Percentiles rank a stretch among this genome's conserved stretches.
Conservation (phyloP, 2,113 vertebrate species). For the Rynchops niger region DNA sequence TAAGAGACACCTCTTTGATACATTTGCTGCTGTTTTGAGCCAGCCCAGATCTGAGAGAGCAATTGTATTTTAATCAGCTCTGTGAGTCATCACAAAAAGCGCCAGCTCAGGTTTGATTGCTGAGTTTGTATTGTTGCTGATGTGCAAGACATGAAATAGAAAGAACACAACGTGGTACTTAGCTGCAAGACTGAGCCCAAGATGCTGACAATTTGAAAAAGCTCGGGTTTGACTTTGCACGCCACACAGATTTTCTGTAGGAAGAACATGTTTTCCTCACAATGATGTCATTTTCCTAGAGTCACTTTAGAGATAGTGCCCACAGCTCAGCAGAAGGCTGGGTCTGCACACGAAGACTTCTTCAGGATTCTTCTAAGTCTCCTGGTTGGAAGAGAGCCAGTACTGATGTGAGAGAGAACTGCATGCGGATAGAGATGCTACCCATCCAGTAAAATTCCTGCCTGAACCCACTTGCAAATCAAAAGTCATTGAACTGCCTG, state of each 20-base stretch:
- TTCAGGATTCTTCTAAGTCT: neutral
- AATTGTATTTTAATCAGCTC: slow-evolving; percentile 6
- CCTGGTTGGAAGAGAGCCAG: neutral
- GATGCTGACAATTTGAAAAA: slow-evolving; percentile 43
- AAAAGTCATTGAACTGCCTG: neutral
- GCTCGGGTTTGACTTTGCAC: neutral
- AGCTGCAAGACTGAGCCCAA: slow-evolving; percentile 20
- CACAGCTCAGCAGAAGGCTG: slow-evolving; percentile 1
- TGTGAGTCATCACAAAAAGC: neutral
- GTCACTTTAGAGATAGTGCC: neutral
- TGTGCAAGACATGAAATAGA: neutral
- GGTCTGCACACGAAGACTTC: neutral
- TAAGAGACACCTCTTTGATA: neutral
- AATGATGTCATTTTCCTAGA: neutral
- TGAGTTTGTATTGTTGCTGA: neutral
- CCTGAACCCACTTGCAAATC: neutral
- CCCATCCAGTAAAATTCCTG: neutral
- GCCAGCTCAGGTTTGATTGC: slow-evolving; percentile 37
- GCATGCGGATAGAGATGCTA: neutral
- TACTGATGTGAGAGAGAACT: neutral
- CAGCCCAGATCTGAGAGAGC: slow-evolving; percentile 1
- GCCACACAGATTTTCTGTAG: neutral
- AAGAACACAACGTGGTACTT: neutral
- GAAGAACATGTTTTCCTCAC: neutral
- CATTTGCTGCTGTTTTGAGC: neutral